Base-by-base conservation (phyloP, 2,888 invertebrate genomes). In the Cantharis flavilabris region DNA sequence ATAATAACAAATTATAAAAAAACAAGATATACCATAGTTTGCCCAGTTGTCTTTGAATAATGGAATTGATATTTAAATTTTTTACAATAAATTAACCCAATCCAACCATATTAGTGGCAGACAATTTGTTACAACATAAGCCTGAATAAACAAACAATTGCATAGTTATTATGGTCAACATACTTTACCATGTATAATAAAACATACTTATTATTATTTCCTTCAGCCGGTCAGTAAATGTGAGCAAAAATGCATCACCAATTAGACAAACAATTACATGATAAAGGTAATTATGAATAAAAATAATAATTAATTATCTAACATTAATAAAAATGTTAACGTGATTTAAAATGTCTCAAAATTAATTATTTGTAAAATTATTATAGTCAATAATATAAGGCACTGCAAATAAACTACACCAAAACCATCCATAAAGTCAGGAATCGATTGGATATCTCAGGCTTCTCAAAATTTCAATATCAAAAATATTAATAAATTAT, bases 61-160 rank as follows among this genome's bases (percentile, higher is more conserved):
- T 30, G 33, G 71, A 75, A 69, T 62, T 69, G 63, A 63, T 71
- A 65, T 65, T 71, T 72, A 72, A 26, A 9, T 77, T 62, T 72
- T 79, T 72, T 76, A 80, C 76, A 81, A 74, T 78, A 80, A 81
- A 83, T 78, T 75, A 83, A 84, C 84, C 84, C 84, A 84, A 81
- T 84, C 84, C 85, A 81, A 80, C 76, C 81, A 81, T 83, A 86
- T 86, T 86, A 86, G 85, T 86, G 79, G 86, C 86, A 84, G 83
- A 85, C 85, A 84, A 82, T 82, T 84, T 84, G 86, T 86, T 86
- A 86, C 83, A 83, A 86, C 86, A 86, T 85, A 86, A 86, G 86
- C 86, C 83, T 84, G 83, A 82, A 49, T 79, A 79, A 76, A 76
- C 69, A 78, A 49, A 73, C 65, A 82, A 85, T 82, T 84, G 82